Evolutionary conservation across 35 echinoderm and acorn worm species (phyloP), one percentile per base, ranked within the genome.

Genomic region (Eucidaris tribuloides): DNA sequence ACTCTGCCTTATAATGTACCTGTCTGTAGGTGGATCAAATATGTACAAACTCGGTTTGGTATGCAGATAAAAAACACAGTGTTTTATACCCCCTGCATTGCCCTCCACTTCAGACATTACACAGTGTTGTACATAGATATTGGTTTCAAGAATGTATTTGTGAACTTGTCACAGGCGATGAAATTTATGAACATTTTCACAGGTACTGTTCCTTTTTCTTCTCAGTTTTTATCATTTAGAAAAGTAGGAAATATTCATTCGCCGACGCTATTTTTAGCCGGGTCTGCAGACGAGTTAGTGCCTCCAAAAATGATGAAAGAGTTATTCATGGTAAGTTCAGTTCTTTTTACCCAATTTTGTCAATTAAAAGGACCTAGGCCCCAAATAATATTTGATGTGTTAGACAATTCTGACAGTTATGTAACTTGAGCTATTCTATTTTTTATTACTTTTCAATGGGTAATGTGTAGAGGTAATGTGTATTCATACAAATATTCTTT

Each of bases 291-390:
- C 87, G 96, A 99, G 79, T 79, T 99, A 36, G 90, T 99, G 14
- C 96, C 96, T 35, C 86, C 96, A 15, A 87, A 83, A 42, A 99
- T 99, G 96, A 99, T 99, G 96, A 61, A 90, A 44, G 81, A 66
- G n/a, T 88, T 99, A 38, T 99, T 90, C 80, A 82, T 83, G 86
- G 96, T 99, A 80, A 54, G 80, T 42, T 28, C 29, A 23, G 20
- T 15, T 41, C 39, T 17, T 14, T 6, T 41, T 77, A 11, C 11
- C 7, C 9, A 17, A 42, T 6, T 11, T 14, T 31, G 5, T 13
- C 14, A 15, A 42, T 9, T 14, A 11, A 14, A 6, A 77, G 13
- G 5, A 34, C 44, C 6, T 41, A 14, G 14, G 15, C 15, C 44
- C 71, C 13, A 41, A 5, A 25, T 13, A 60, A 57, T 57, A 24